Conservation (phyloP, 2,797 vertebrate species). For the Sebastes nivosus region DNA sequence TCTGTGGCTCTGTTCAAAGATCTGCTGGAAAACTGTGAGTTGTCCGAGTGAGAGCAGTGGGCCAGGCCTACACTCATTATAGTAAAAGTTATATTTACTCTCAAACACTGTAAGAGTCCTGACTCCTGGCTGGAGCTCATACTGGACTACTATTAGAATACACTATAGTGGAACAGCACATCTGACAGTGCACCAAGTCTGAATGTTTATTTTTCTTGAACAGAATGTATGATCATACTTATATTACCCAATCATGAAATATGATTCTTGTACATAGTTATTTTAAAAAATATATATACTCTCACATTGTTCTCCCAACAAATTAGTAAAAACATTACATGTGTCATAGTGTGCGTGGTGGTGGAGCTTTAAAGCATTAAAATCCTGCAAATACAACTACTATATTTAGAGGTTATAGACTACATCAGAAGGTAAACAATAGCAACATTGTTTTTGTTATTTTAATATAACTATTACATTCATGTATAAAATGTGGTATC, state of each 20-base stretch:
- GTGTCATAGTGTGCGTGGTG: background rate
- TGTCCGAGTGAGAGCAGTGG: slow-evolving; percentile 18
- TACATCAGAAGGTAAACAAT: background rate
- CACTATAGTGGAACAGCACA: background rate
- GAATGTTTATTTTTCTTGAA: background rate
- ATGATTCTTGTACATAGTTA: background rate
- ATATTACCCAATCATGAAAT: background rate
- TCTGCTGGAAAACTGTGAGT: slow-evolving; percentile 39
- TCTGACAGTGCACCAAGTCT: background rate
- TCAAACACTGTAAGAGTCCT: slow-evolving; percentile 22
- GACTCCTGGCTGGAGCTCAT: background rate
- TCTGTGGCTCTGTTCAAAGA: slow-evolving; percentile 62
- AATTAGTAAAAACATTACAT: background rate
- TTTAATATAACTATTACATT: rapidly evolving
- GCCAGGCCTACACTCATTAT: slow-evolving; percentile 9
- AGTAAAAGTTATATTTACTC: slow-evolving; percentile 21
- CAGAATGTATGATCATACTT: background rate
- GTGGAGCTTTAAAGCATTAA: background rate
- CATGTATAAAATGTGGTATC: background rate
- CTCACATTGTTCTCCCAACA: background rate
- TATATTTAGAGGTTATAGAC: background rate
- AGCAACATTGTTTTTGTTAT: background rate
- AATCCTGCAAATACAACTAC: background rate
- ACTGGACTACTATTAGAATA: background rate
- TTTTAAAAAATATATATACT: background rate